Percentiles rank a stretch among this genome's conserved stretches.
phyloP scores from a whole-genome alignment of 1,140 invertebrate genomes.

The Papilio glaucus region DNA sequence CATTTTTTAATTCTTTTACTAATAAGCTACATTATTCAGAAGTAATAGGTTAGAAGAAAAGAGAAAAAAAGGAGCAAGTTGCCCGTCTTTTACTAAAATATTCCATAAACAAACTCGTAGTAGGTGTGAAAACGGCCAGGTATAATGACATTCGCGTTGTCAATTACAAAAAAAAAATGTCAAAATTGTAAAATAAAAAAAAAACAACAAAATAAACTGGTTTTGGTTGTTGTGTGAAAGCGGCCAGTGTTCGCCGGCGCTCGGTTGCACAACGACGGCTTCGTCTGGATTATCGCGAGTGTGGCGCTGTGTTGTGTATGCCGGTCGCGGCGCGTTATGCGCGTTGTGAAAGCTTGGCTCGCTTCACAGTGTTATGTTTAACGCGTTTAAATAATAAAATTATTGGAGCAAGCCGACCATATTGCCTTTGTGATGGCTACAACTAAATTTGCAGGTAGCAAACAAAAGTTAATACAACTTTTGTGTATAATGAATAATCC shows the following conservation, averaged over 20 bases:
- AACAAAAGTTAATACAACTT: background rate
- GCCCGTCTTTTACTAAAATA: no score
- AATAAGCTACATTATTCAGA: no score
- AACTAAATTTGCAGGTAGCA: background rate
- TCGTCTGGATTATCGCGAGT: slow-evolving; percentile 30
- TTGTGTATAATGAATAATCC: no score
- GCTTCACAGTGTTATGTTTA: slow-evolving; percentile 25
- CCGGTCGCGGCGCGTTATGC: slow-evolving; percentile 24
- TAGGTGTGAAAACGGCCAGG: background rate
- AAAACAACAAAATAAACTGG: slow-evolving; percentile 20
- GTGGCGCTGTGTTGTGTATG: slow-evolving; percentile 16
- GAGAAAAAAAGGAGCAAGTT: background rate
- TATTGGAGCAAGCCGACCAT: slow-evolving; percentile 17
- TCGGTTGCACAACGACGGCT: slow-evolving; percentile 23
- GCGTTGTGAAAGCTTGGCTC: slow-evolving; percentile 29
- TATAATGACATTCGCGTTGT: background rate
- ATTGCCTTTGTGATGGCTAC: slow-evolving; percentile 15
- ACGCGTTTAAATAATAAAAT: slow-evolving; percentile 35
- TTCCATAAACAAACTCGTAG: background rate
- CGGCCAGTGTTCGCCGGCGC: slow-evolving; percentile 22
- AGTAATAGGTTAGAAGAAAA: background rate
- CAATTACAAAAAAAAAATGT: background rate
- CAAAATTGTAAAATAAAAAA: slow-evolving; percentile 1
- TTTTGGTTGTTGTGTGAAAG: slow-evolving; percentile 27
- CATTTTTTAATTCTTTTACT: no score